Evolutionary conservation across 2,888 invertebrate species (phyloP).

Genomic region (Artemia sinica): DNA sequence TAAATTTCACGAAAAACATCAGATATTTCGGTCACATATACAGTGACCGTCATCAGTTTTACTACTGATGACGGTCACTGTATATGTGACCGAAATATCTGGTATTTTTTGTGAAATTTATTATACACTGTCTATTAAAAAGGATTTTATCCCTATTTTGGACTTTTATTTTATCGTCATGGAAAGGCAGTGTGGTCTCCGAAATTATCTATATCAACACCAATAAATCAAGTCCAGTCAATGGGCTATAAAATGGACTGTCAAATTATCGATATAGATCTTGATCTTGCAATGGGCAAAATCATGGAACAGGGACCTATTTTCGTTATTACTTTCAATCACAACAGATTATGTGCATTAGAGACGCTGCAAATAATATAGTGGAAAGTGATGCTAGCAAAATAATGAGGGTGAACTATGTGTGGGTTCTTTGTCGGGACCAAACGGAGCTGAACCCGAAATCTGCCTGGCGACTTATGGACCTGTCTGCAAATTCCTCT

Average conservation of each 20-base stretch:
- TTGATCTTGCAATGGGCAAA: constrained; percentile 87
- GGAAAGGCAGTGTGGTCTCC: too few relatives aligned
- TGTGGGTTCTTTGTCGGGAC: constrained; percentile 95
- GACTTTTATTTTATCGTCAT: too few relatives aligned
- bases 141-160: too few relatives aligned
- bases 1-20: too few relatives aligned
- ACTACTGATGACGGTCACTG: too few relatives aligned
- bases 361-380: constrained; percentile 59
- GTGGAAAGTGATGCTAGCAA: constrained; percentile 90
- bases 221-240: constrained; percentile 48
- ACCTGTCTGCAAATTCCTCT: constrained; percentile 64
- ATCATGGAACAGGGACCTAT: constrained; percentile 99
- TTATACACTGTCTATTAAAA: too few relatives aligned
- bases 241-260: constrained; percentile 33
- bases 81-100: too few relatives aligned
- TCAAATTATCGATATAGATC: constrained; percentile 56
- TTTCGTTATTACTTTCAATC: constrained; percentile 79
- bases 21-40: too few relatives aligned
- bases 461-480: constrained; percentile 89
- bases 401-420: constrained; percentile 81
- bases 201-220: too few relatives aligned
- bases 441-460: constrained; percentile 78
- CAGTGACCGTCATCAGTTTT: too few relatives aligned
- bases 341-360: constrained; percentile 87
- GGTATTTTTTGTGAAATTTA: too few relatives aligned